A percentile compares a stretch with the other conserved stretches of the same genome.
These are phyloP conservation scores for Drosophila yakuba DNA, from an alignment of 1,140 invertebrate genomes.

Conservation along the genomic window DNA sequence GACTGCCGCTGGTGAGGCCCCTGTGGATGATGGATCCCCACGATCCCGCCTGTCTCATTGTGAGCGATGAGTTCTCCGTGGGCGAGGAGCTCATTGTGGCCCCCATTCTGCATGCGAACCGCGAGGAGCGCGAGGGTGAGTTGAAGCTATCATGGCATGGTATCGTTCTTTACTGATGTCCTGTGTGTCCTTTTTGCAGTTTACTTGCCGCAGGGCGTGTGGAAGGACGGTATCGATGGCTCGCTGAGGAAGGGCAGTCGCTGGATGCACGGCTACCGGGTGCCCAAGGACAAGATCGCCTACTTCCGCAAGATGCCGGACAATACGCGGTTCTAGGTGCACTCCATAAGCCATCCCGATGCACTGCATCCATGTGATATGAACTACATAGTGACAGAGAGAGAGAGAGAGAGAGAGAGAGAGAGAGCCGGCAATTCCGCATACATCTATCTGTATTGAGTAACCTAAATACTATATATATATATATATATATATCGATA, in stretches of 20 bases:
- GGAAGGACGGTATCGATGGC: constrained; percentile 95
- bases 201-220: constrained; percentile 94
- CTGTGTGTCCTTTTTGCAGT: constrained; percentile 85
- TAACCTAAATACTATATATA: constrained; percentile 6
- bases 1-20: constrained; percentile 93
- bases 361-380: constrained; percentile 28
- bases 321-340: constrained; percentile 90
- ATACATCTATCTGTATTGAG: constrained; percentile 18
- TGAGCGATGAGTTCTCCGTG: constrained; percentile 95
- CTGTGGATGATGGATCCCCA: constrained; percentile 96
- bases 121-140: constrained; percentile 87
- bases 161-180: neutral
- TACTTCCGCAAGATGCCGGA: constrained; percentile 94
- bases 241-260: constrained; percentile 93
- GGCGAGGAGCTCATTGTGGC: constrained; percentile 97
- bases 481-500: constrained; percentile 12
- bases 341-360: neutral
- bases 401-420: too few relatives aligned
- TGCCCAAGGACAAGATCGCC: constrained; percentile 91
- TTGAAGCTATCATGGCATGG: neutral
- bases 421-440: constrained; percentile 6
- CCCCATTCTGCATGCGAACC: constrained; percentile 91
- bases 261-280: constrained; percentile 95
- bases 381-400: constrained; percentile 1
- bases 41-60: constrained; percentile 91